These are phyloP conservation scores for Rhamnusium bicolor DNA, from an alignment of 2,888 invertebrate genomes.

Conservation along the genomic window DNA sequence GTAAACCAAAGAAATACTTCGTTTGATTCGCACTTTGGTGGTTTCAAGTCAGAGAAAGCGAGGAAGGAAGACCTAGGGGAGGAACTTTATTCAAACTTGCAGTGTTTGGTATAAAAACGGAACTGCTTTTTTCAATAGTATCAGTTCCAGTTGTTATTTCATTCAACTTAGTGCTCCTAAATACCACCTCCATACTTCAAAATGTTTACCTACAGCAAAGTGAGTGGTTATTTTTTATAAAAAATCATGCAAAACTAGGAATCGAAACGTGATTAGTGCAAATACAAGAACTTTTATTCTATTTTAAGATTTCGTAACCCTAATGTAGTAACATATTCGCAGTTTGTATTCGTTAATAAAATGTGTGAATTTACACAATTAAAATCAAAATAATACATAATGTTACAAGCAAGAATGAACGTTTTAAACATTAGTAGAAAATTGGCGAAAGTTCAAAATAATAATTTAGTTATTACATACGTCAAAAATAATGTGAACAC, in stretches of 20 bases:
- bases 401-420: too few species aligned
- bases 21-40: background rate
- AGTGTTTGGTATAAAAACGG: conserved; percentile 46
- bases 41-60: conserved; percentile 43
- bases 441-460: background rate
- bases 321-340: background rate
- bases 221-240: conserved; percentile 40
- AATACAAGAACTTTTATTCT: background rate
- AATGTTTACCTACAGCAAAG: conserved; percentile 44
- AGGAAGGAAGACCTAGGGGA: conserved; percentile 40
- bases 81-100: conserved; percentile 29
- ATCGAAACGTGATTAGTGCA: background rate
- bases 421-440: background rate
- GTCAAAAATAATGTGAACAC: too few species aligned
- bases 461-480: too few species aligned
- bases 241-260: background rate
- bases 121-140: conserved; percentile 31
- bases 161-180: conserved; percentile 31
- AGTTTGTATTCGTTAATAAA: background rate
- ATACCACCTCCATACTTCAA: conserved; percentile 12
- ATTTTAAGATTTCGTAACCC: background rate
- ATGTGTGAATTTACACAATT: background rate
- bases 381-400: background rate
- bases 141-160: conserved; percentile 39
- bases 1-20: conserved; percentile 1